Evolutionary conservation across 1,140 invertebrate genomes (phyloP).

Genomic region (Drosophila persimilis): DNA sequence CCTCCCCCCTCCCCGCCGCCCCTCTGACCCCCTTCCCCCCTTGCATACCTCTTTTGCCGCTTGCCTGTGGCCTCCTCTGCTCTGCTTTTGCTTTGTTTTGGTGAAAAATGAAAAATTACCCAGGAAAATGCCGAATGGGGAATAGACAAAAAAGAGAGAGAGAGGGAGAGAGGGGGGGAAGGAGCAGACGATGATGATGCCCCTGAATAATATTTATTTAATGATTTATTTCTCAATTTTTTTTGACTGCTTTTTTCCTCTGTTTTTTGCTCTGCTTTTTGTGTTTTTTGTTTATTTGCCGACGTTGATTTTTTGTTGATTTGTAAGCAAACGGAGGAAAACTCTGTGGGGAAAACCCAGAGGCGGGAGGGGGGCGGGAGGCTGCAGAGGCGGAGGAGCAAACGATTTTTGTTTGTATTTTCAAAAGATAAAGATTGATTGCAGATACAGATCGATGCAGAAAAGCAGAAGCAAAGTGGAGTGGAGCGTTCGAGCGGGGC

Average conservation of each 20-base stretch:
- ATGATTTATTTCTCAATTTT: conserved; percentile 34
- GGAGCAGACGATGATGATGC: conserved; percentile 46
- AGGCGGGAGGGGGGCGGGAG: too few species aligned
- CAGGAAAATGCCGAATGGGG: conserved; percentile 15
- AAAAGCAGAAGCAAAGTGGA: too few species aligned
- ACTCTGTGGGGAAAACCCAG: too few species aligned
- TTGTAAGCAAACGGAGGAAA: too few species aligned
- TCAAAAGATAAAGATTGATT: too few species aligned
- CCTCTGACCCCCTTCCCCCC: conserved; percentile 30
- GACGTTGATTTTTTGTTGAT: too few species aligned
- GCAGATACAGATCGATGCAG: too few species aligned
- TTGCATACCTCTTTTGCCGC: conserved; percentile 1
- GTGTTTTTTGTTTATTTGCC: conserved; percentile 33
- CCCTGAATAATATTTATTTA: conserved; percentile 70
- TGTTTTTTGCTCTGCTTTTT: conserved; percentile 27
- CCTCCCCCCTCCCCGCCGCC: not conserved
- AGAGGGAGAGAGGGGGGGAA: too few species aligned
- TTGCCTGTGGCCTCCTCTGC: not conserved
- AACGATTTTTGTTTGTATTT: too few species aligned
- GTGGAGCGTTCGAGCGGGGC: too few species aligned
- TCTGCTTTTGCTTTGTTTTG: too few species aligned
- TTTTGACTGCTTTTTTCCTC: not conserved
- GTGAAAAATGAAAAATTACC: conserved; percentile 67
- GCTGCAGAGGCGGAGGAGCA: too few species aligned
- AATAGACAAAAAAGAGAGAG: not conserved